Base-by-base conservation (phyloP, 2,113 vertebrate genomes). In the Melospiza georgiana region DNA sequence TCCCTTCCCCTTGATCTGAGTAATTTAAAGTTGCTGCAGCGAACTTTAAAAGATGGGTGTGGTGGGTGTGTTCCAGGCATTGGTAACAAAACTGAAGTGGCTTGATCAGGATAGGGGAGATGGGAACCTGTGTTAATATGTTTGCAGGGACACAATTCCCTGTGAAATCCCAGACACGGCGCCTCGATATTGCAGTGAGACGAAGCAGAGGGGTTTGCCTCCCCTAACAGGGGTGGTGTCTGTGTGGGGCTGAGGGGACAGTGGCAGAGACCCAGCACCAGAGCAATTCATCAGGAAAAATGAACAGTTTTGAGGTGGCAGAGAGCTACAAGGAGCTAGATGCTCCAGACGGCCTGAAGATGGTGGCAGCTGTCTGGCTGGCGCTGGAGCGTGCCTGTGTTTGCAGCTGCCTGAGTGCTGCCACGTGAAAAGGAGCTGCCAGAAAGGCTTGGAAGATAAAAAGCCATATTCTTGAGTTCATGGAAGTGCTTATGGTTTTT, bases 91-190 rank as follows among this genome's bases (percentile, higher is more conserved):
- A 54, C 22, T n/a, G 79, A 55, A 65, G 74, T 72, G 28, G 11
- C 28, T n/a, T 23, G 37, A 37, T 67, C 13, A 14, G 44, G 58
- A 3, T 1, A 13, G 24, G 15, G 31, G 37, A 33, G 19, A 15
- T 62, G 54, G 18, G 21, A 11, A 22, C 11, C 35, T 61, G 44
- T 35, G 25, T 37, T 14, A 8, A 25, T 0, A 2, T 19, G 33
- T 48, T 72, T 31, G 11, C 19, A 65, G 77, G 35, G 43, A 78
- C 23, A 37, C 5, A 37, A 12, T 19, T 67, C 44, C 24, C 15
- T 5, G 10, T 35, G 6, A 78, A 85, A 62, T 44, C 31, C 21
- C 5, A 35, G 39, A 6, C 18, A 1, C 0, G 0, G 4, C 6
- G 19, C 15, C 35, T 75, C 33, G 15, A 0, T 43, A 19, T 11